Base-by-base conservation (phyloP, 2,113 vertebrate species). In the Carollia perspicillata region DNA sequence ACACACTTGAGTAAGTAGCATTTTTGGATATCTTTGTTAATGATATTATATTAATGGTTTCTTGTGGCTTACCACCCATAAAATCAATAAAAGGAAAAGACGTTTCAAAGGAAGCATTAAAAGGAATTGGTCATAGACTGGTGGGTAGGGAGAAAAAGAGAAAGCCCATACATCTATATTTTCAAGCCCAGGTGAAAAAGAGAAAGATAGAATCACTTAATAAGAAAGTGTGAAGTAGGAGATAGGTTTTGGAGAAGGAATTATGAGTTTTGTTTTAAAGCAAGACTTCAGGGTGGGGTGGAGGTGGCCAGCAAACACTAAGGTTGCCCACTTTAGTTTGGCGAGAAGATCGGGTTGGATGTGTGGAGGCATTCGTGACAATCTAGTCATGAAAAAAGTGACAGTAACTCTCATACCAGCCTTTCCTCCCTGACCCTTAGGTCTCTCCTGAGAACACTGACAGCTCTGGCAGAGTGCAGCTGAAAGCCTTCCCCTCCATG, bases 1-100 rank as follows among this genome's bases (percentile, higher is more conserved):
- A 79, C 66, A 87, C 37, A 60, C 16, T 87, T 90, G 60, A 85
- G 47, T 23, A 85, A 78, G 65, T 16, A 79, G 5, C 53, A 83
- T 69, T 60, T 91, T 83, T 58, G 40, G 18, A 80, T 77, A 72
- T 71, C 33, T 84, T 58, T 93, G 10, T 55, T 53, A 55, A 89
- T 60, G 37, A 6, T n/a, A 30, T 37, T 51, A 88, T 30, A 86
- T 74, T 71, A 72, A 22, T 81, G 42, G 88, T 53, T 95, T 93
- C 28, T 68, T 89, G 13, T 86, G 65, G 30, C 11, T 44, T 83
- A 79, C 20, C 35, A 6, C 33, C 33, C 33, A 87, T 44, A 86
- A 55, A 89, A 71, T 91, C 60, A 95, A 74, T 84, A 13, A 91
- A 83, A 93, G n/a, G 8, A 95, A 88, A 22, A 80, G 60, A 65